These are phyloP conservation scores for Sebastes oblongus DNA, from an alignment of 2,797 vertebrate genomes.

Conservation along the genomic window DNA sequence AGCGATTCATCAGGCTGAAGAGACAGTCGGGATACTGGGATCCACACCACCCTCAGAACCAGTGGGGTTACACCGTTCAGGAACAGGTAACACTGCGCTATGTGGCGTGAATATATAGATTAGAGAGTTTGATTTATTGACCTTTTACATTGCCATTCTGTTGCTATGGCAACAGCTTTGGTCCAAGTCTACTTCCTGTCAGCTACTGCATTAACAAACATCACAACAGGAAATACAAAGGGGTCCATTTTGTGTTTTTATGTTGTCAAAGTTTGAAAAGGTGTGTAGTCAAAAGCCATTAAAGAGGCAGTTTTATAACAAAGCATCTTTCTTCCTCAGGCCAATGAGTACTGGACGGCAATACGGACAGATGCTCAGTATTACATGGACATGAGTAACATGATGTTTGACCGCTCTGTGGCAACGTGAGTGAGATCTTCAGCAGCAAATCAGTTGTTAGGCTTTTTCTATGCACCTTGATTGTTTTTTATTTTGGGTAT, in stretches of 20 bases:
- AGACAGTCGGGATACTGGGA: slow-evolving; percentile 77
- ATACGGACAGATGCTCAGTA: slow-evolving; percentile 73
- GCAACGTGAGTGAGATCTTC: slow-evolving; percentile 63
- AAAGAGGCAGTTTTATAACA: background rate
- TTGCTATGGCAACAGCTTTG: background rate
- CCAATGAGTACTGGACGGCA: slow-evolving; percentile 74
- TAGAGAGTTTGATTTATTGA: background rate
- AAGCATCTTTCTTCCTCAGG: slow-evolving; percentile 44
- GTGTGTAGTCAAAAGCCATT: background rate
- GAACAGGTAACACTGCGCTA: slow-evolving; percentile 66
- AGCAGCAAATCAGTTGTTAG: background rate
- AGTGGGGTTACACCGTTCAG: slow-evolving; percentile 75
- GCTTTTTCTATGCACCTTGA: background rate
- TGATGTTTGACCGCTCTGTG: slow-evolving; percentile 78
- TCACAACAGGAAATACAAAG: too few species aligned
- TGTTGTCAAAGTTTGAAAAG: too few species aligned
- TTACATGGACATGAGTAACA: slow-evolving; percentile 76
- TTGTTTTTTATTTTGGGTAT: background rate
- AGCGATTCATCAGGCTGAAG: slow-evolving; percentile 72
- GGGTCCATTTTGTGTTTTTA: too few species aligned
- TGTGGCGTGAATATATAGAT: background rate
- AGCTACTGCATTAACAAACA: background rate
- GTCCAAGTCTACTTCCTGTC: background rate
- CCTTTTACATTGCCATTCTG: background rate
- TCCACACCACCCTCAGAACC: slow-evolving; percentile 73